Percentiles rank a stretch among this genome's conserved stretches.
These are phyloP conservation scores for Peromyscus eremicus DNA, from an alignment of 2,797 vertebrate genomes.

Conservation along the genomic window DNA sequence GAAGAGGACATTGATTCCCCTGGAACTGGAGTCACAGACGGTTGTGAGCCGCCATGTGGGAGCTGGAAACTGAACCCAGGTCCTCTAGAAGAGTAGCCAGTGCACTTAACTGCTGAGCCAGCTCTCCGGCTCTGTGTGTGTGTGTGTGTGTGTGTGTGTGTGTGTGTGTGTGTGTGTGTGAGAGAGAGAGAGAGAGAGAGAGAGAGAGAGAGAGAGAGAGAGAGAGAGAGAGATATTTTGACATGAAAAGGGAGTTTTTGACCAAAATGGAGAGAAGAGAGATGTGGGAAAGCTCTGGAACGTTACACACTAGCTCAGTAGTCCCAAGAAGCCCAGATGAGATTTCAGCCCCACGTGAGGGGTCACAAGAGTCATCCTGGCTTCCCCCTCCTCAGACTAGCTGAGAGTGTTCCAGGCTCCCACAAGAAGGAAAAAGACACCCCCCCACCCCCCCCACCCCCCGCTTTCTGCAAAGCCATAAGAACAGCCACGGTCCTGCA, in stretches of 20 bases:
- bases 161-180: background rate
- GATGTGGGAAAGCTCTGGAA: accelerated
- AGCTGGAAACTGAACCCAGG: background rate
- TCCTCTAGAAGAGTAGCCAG: background rate
- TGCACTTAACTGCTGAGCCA: background rate
- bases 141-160: background rate
- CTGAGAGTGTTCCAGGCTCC: background rate
- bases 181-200: background rate
- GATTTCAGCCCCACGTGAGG: background rate
- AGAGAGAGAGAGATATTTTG: background rate
- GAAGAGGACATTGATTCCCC: background rate
- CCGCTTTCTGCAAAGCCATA: background rate
- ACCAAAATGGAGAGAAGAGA: background rate
- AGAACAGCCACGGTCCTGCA: background rate
- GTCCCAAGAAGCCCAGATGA: background rate
- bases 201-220: background rate
- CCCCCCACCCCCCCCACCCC: too few species aligned
- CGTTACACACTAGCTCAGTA: background rate
- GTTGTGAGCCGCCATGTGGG: background rate
- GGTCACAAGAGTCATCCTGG: background rate
- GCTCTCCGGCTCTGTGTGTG: background rate
- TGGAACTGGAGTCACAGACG: background rate
- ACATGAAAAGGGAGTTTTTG: background rate
- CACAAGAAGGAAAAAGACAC: background rate
- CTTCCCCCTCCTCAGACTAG: background rate